Percentiles rank a stretch among this genome's conserved stretches.
Conservation (phyloP, 2,797 vertebrate genomes). For the Falco berigora region DNA sequence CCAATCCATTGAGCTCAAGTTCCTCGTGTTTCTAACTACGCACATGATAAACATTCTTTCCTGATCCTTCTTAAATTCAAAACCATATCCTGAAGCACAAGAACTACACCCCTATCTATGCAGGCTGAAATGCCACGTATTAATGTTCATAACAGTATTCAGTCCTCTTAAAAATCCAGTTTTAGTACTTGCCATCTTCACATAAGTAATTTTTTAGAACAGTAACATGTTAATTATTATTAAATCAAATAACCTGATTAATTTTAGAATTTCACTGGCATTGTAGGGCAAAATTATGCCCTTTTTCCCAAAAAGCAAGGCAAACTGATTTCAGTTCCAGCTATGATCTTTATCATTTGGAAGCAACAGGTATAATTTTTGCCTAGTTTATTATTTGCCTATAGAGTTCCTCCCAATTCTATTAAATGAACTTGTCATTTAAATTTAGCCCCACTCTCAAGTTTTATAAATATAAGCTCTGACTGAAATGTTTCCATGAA, state of each 20-base stretch:
- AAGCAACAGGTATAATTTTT: not conserved
- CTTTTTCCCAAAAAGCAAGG: not conserved
- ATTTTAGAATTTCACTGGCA: not conserved
- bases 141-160: not conserved
- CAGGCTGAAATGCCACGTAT: not conserved
- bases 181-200: not conserved
- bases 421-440: not conserved
- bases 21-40: not conserved
- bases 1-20: not conserved
- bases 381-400: not conserved
- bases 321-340: not conserved
- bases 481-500: not conserved
- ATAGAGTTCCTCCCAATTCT: not conserved
- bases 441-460: not conserved
- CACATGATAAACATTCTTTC: not conserved
- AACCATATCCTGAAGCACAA: not conserved
- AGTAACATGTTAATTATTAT: not conserved
- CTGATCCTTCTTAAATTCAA: not conserved
- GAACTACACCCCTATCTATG: not conserved
- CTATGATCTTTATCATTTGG: not conserved
- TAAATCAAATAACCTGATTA: not conserved
- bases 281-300: not conserved
- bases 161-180: not conserved
- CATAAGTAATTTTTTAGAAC: not conserved
- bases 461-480: not conserved